A percentile compares a stretch with the other conserved stretches of the same genome.
Conservation (phyloP, 2,888 invertebrate genomes). For the Drosophila pseudotakahashii region DNA sequence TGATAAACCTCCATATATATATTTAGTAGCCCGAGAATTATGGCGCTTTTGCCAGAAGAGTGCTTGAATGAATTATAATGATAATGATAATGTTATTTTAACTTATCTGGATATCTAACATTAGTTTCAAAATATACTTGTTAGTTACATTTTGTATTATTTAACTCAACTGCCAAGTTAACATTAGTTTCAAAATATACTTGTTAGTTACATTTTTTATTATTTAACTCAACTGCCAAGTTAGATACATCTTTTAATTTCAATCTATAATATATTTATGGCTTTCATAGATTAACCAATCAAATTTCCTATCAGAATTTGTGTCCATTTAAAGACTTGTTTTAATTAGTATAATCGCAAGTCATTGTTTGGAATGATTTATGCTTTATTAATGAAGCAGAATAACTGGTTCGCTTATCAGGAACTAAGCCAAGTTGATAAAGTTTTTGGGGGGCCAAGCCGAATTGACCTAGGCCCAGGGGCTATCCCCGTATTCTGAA, state of each 20-base stretch:
- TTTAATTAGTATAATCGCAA: not conserved
- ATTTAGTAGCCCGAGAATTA: not conserved
- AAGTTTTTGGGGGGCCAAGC: not conserved
- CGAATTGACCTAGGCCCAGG: constrained; percentile 20
- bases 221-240: too few species aligned
- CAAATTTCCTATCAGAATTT: not conserved
- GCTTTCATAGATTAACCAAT: too few species aligned
- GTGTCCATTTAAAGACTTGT: not conserved
- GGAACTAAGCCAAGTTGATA: constrained; percentile 1
- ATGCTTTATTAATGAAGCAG: constrained; percentile 1
- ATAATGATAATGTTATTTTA: not conserved
- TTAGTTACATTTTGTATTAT: too few species aligned
- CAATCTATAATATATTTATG: too few species aligned
- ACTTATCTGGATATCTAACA: too few species aligned
- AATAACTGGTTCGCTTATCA: constrained; percentile 14
- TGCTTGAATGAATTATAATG: not conserved
- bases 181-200: too few species aligned
- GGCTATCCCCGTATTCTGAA: not conserved
- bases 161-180: too few species aligned
- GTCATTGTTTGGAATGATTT: not conserved
- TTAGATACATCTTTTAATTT: too few species aligned
- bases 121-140: too few species aligned
- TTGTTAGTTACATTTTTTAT: too few species aligned
- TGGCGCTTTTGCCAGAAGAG: not conserved
- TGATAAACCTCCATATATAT: not conserved